Conservation (phyloP, 2,113 vertebrate species). For the Pseudorasbora parva region DNA sequence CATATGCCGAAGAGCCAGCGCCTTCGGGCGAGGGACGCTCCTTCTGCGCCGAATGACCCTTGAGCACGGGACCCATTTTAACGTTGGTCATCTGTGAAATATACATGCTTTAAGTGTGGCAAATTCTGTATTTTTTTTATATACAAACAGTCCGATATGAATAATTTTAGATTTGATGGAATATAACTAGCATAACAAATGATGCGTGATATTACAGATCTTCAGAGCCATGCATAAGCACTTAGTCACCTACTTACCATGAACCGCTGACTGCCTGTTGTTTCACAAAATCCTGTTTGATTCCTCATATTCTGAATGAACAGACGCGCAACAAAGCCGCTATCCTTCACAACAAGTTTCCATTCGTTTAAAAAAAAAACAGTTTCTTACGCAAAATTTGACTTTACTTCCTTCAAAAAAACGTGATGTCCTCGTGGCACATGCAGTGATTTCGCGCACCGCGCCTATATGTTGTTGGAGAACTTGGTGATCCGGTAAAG, state of each 20-base stretch:
- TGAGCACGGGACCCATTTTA: slow-evolving; percentile 77
- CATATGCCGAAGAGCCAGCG: slow-evolving; percentile 77
- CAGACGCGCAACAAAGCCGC: not conserved
- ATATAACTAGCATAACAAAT: not conserved
- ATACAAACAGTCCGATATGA: not conserved
- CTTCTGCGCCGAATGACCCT: slow-evolving; percentile 78
- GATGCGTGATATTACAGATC: not conserved
- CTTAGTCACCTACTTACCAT: slow-evolving; percentile 77
- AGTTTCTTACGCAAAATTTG: not conserved
- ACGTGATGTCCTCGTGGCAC: not conserved
- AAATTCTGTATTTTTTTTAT: not conserved
- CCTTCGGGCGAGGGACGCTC: slow-evolving; percentile 88
- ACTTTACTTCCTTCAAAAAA: not conserved
- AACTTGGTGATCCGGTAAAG: not conserved
- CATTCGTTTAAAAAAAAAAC: not conserved
- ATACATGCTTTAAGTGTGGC: not conserved
- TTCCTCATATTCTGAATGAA: slow-evolving; percentile 67
- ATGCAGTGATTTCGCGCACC: not conserved
- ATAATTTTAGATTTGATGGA: not conserved
- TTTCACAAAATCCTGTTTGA: slow-evolving; percentile 79
- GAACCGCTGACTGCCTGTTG: slow-evolving; percentile 77
- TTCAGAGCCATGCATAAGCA: not conserved
- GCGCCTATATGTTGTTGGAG: not conserved
- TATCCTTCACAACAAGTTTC: not conserved
- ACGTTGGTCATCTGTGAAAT: slow-evolving; percentile 77